A percentile compares a stretch with the other conserved stretches of the same genome.
These are phyloP conservation scores for Equus przewalskii DNA, from an alignment of 2,113 vertebrate genomes.

Conservation along the genomic window DNA sequence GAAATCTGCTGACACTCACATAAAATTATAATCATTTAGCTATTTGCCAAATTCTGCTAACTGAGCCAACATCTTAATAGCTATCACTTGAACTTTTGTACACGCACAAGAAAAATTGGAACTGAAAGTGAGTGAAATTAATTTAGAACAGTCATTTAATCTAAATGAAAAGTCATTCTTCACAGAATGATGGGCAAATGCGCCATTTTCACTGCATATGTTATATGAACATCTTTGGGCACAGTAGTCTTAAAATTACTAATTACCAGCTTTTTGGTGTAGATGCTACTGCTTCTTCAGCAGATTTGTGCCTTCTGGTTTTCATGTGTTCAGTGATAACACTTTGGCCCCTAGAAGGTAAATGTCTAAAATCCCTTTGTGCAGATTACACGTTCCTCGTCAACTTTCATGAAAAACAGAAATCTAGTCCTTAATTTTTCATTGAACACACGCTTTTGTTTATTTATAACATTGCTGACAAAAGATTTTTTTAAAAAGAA, in stretches of 20 bases:
- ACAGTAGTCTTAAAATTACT: conserved; percentile 13
- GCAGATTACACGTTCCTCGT: background rate
- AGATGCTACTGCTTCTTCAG: background rate
- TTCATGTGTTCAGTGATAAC: background rate
- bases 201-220: background rate
- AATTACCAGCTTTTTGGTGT: background rate
- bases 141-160: conserved; percentile 61
- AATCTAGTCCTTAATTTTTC: background rate
- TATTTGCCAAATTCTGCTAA: conserved; percentile 53
- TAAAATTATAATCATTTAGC: conserved; percentile 60
- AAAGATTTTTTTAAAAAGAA: conserved; percentile 48
- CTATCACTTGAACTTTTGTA: conserved; percentile 63
- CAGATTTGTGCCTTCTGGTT: background rate
- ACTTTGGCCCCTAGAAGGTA: background rate
- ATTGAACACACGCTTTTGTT: background rate
- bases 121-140: conserved; percentile 58
- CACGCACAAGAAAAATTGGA: conserved; percentile 56
- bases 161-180: conserved; percentile 45
- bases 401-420: conserved; percentile 1
- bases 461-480: background rate
- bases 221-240: background rate
- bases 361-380: background rate
- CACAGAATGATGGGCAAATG: background rate
- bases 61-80: conserved; percentile 58
- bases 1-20: conserved; percentile 52